Evolutionary conservation across 2,113 vertebrate genomes (phyloP).

Genomic region (Pantherophis guttatus): DNA sequence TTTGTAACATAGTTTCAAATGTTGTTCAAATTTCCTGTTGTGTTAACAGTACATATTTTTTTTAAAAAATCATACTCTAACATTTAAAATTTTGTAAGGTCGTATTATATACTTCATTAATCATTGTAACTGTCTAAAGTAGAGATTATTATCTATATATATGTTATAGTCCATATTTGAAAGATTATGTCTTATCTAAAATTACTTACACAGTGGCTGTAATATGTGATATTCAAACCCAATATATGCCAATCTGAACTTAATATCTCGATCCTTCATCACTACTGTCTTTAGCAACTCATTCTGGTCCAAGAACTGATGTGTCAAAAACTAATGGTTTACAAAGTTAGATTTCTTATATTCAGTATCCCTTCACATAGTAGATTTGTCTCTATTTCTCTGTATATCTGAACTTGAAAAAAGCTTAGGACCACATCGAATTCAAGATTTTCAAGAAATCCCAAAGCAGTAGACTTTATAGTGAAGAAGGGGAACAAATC

Average conservation of each 20-base stretch:
- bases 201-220: no score
- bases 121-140: background rate
- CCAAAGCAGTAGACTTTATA: background rate
- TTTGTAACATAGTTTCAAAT: constrained; percentile 7
- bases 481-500: background rate
- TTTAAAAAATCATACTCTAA: background rate
- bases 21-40: constrained; percentile 5
- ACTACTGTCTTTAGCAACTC: background rate
- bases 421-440: background rate
- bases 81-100: background rate
- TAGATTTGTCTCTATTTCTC: background rate
- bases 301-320: no score
- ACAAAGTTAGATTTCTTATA: background rate
- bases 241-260: background rate
- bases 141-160: background rate
- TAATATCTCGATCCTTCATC: background rate
- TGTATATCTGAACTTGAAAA: background rate
- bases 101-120: background rate
- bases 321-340: background rate
- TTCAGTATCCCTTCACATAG: background rate
- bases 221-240: background rate
- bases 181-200: background rate
- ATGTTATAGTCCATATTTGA: background rate
- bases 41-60: background rate
- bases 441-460: background rate